A percentile compares a stretch with the other conserved stretches of the same genome.
Evolutionary conservation across 2,113 vertebrate species (phyloP).

Genomic region (Pongo pygmaeus): DNA sequence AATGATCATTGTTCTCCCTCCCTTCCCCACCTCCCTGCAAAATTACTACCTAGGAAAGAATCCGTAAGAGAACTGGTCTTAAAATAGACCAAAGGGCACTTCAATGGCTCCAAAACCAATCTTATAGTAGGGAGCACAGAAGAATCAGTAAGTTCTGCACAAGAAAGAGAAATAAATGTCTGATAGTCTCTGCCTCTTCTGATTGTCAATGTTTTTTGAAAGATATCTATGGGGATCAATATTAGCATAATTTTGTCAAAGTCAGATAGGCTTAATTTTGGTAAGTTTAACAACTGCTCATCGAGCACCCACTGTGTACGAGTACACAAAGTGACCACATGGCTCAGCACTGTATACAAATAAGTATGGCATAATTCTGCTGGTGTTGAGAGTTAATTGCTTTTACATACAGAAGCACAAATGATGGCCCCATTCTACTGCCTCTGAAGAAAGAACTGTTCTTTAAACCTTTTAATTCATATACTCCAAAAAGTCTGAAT

Average conservation of each 20-base stretch:
- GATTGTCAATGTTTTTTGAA: neutral
- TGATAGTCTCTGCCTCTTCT: neutral
- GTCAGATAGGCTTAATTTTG: neutral
- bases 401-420: neutral
- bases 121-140: neutral
- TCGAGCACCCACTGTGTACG: neutral
- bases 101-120: neutral
- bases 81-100: neutral
- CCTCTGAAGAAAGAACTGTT: neutral
- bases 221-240: neutral
- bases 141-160: neutral
- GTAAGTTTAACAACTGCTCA: neutral
- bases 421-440: neutral
- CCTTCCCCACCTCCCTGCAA: neutral
- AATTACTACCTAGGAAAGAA: neutral
- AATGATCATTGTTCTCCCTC: neutral
- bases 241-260: conserved; percentile 11
- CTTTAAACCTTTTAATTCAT: neutral
- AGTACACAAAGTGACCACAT: neutral
- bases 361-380: neutral
- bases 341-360: neutral
- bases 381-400: neutral
- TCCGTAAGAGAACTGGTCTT: neutral
- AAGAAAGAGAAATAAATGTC: neutral
- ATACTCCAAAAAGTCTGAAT: neutral